Conservation (phyloP, 2,888 invertebrate species). For the Ormyrus rosae region DNA sequence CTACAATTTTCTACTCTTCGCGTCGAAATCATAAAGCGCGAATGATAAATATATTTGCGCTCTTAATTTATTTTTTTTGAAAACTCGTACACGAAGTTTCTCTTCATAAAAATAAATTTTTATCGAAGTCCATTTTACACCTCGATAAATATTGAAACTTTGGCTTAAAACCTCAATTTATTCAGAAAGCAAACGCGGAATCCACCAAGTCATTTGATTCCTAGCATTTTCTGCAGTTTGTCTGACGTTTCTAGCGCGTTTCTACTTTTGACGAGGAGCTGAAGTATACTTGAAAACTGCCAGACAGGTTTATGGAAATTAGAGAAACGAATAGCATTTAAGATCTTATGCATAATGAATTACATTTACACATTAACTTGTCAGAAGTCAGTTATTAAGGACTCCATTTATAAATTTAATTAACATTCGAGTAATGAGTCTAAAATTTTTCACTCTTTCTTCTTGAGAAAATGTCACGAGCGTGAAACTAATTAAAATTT, state of each 20-base stretch:
- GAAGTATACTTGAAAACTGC: slow-evolving; percentile 27
- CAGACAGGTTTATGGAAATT: slow-evolving; percentile 42
- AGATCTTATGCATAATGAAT: slow-evolving; percentile 38
- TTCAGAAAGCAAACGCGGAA: background rate
- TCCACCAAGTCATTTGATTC: slow-evolving; percentile 13
- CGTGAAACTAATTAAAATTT: too few species aligned
- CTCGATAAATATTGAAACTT: background rate
- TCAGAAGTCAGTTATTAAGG: background rate
- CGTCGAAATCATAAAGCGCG: too few species aligned
- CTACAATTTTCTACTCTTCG: too few species aligned
- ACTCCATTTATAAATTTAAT: background rate
- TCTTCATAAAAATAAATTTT: too few species aligned
- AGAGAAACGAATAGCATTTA: slow-evolving; percentile 28
- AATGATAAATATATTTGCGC: too few species aligned
- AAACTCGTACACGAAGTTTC: too few species aligned
- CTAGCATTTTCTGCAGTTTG: slow-evolving; percentile 2
- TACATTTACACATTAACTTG: slow-evolving; percentile 20
- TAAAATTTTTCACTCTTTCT: too few species aligned
- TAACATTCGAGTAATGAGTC: background rate
- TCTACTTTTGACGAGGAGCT: background rate
- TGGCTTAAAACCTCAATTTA: background rate
- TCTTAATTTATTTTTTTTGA: too few species aligned
- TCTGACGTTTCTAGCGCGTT: slow-evolving; percentile 35
- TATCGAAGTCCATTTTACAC: too few species aligned
- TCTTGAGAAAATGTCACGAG: too few species aligned